Percentiles rank a stretch among this genome's conserved stretches.
These are phyloP conservation scores for Anguilla pacifica DNA, from an alignment of 2,797 vertebrate genomes.

Conservation along the genomic window DNA sequence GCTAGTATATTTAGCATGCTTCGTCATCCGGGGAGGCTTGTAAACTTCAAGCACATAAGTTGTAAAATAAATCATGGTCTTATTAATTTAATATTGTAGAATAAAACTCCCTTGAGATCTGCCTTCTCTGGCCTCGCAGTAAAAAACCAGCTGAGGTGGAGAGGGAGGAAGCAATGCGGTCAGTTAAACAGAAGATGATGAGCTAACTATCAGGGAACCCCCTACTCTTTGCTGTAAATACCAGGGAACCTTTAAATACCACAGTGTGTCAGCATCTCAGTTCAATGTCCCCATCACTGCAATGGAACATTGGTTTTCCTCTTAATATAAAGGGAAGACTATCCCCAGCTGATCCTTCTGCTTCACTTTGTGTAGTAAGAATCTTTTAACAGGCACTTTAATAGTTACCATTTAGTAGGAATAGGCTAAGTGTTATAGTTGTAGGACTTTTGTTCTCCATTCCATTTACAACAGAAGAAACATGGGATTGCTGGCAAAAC, in stretches of 20 bases:
- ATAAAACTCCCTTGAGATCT: not conserved
- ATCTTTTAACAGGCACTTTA: not conserved
- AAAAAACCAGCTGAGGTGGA: not conserved
- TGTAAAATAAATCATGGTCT: not conserved
- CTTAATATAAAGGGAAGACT: not conserved
- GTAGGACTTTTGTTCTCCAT: not conserved
- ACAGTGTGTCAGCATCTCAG: not conserved
- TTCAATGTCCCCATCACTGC: not conserved
- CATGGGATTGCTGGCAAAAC: not conserved
- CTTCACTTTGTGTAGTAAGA: slow-evolving; percentile 1
- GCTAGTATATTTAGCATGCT: not conserved
- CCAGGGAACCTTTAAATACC: slow-evolving; percentile 9
- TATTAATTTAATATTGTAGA: not conserved
- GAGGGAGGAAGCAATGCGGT: not conserved
- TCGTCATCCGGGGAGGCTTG: not conserved
- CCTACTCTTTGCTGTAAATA: not conserved
- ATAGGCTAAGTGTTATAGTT: not conserved
- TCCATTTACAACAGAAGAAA: not conserved
- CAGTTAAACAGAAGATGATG: not conserved
- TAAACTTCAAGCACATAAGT: not conserved
- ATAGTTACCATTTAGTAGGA: not conserved
- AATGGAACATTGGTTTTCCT: not conserved
- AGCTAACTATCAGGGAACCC: not conserved
- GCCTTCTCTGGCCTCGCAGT: not conserved
- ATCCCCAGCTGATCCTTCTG: not conserved